Evolutionary conservation across 2,113 vertebrate genomes (phyloP).

Genomic region (Pygoscelis antarcticus): DNA sequence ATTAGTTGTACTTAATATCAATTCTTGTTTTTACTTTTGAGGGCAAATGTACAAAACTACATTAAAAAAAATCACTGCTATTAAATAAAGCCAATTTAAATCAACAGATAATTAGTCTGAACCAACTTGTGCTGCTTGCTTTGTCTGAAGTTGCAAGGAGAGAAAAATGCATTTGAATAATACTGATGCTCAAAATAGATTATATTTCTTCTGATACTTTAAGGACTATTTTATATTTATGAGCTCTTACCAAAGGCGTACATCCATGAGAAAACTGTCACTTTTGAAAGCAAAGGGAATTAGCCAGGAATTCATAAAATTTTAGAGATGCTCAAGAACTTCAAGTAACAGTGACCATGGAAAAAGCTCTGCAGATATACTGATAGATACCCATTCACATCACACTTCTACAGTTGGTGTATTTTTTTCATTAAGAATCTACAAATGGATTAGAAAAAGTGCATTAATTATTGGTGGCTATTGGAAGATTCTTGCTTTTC

Average conservation of each 20-base stretch:
- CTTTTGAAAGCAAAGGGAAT: not conserved
- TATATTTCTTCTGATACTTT: not conserved
- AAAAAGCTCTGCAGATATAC: not conserved
- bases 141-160: not conserved
- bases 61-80: not conserved
- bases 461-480: not conserved
- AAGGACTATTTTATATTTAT: conserved; percentile 9
- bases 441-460: not conserved
- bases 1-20: not conserved
- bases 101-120: not conserved
- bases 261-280: not conserved
- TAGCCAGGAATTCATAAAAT: not conserved
- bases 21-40: not conserved
- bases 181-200: not conserved
- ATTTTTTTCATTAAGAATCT: not conserved
- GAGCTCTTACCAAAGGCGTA: not conserved
- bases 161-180: not conserved
- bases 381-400: not conserved
- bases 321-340: not conserved
- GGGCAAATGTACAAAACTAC: not conserved
- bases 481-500: not conserved
- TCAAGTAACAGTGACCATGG: not conserved
- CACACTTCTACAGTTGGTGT: not conserved
- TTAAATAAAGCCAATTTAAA: not conserved
- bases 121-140: not conserved